Percentiles rank a stretch among this genome's conserved stretches.
phyloP scores from a whole-genome alignment of 92 coral and sea anemone species.

The Plumapathes pennacea region DNA sequence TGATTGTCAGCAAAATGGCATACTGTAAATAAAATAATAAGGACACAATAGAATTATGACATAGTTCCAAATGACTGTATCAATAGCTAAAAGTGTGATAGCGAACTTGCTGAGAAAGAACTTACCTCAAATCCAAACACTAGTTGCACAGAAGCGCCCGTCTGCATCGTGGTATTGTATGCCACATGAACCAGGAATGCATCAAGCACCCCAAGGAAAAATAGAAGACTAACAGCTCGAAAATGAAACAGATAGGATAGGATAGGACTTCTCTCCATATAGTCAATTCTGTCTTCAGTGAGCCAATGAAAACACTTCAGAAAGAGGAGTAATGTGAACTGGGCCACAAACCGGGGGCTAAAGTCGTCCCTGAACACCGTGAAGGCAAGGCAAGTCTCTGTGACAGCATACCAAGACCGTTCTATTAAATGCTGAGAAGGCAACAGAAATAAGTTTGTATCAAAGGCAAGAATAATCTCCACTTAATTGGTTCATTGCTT shows the following conservation, averaged over 20 bases:
- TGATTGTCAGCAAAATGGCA: slow-evolving; percentile 92
- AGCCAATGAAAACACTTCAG: slow-evolving; percentile 97
- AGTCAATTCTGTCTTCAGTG: slow-evolving; percentile 95
- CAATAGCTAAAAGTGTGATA: background rate
- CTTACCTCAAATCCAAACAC: slow-evolving; percentile 99
- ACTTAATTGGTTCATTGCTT: too few relatives aligned
- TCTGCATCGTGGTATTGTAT: slow-evolving; percentile 83
- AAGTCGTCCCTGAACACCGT: slow-evolving; percentile 98
- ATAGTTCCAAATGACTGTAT: background rate
- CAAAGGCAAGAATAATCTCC: background rate
- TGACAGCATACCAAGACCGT: slow-evolving; percentile 98
- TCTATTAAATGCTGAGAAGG: slow-evolving; percentile 86
- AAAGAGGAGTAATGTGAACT: slow-evolving; percentile 88
- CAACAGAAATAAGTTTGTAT: background rate
- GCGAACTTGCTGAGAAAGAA: background rate
- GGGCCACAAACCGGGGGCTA: slow-evolving; percentile 99
- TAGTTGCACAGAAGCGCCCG: slow-evolving; percentile 97
- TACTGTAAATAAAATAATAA: slow-evolving; percentile 60
- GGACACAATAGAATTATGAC: background rate
- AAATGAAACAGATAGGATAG: slow-evolving; percentile 85
- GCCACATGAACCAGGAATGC: slow-evolving; percentile 85
- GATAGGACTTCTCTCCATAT: slow-evolving; percentile 98
- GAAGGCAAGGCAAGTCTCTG: slow-evolving; percentile 98
- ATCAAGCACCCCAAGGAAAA: slow-evolving; percentile 81
- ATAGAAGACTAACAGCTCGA: slow-evolving; percentile 71